Base-by-base conservation (phyloP, 2,888 invertebrate genomes). In the Pollenia angustigena region DNA sequence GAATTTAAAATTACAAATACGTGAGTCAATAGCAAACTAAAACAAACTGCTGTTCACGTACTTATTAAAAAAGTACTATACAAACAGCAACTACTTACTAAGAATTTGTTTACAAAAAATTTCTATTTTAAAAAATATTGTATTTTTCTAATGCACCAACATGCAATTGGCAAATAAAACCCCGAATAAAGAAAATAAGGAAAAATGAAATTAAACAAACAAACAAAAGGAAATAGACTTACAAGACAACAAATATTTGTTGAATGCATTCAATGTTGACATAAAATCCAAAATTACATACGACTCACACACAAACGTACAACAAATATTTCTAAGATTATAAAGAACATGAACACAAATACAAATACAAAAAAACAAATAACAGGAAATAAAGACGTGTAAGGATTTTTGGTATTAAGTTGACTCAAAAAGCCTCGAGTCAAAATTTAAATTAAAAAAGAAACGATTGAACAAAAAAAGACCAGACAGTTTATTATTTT, bases 211-310 rank as follows among this genome's bases (percentile, higher is more conserved):
- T 18, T 42, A 66, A 69, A 75, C 54, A 66, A 78, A 66, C 14
- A 11, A 32, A 32, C 32, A 82, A 79, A 80, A 44, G 62, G 58
- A 80, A 79, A 76, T 14, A 75, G 32, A 80, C 84, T 84, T 81
- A 81, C 84, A 84, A 87, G 81, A 81, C 84, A 81, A 68, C 87
- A 84, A 87, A 84, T 84, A 87, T 87, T 84, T 81, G 81, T 72
- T 78, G 72, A 84, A 87, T 84, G 87, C 87, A 81, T 72, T 62
- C 74, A 50, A 68, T 86, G 62, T 80, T 86, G 82, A 83, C 76
- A 83, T 71, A 80, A 79, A 75, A 75, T 79, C 69, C 66, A 23
- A 76, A 75, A 64, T 32, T 52, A 69, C 48, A 64, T 8, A 64
- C 32, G 32, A 32, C 32, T 32, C 0, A 62, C 23, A 62, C 48